Evolutionary conservation across 2,888 invertebrate species (phyloP), one percentile per base, ranked within the genome.

Genomic region (Diarsia brunnea): DNA sequence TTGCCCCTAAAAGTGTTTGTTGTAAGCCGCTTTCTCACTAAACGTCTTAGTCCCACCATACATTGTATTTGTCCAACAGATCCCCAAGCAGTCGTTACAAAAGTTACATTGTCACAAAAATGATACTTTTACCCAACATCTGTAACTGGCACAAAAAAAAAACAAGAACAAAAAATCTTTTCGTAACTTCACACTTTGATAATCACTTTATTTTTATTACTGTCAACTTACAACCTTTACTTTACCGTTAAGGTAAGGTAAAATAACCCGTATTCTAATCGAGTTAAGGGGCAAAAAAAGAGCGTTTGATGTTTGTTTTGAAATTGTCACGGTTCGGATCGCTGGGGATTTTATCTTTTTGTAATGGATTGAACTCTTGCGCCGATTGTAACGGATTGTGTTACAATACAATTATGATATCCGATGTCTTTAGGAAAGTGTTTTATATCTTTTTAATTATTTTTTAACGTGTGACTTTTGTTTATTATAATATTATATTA

Each of bases 351-450:
- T 88, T 86, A 87, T 88, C 83, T 89, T 87, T 84, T 89, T 89
- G 83, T 84, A 86, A 84, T 85, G 75, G 78, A 78, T 80, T 72
- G 73, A 75, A 82, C 77, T 85, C 87, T 83, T 84, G 90, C 87
- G 84, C 84, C 85, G 87, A 88, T 89, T 84, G 89, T 79, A 73
- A 79, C 69, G 84, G 89, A 88, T 91, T 84, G 69, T 84, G 87
- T 91, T 91, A 88, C 90, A 85, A 75, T 80, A 82, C 80, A 82
- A 86, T 85, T 86, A 86, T 87, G 65, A 60, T 69, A 81, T 88
- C 69, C 38, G 55, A 75, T 80, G 67, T 73, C 74, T 68, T 71
- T 58, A 53, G 24, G 86, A 78, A 84, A 78, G 79, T 78, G 47
- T 78, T 79, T 66, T 79, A 66, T 73, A n/a, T 31, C 0, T 64